Conservation (phyloP, 2,113 vertebrate genomes). For the Boleophthalmus pectinirostris region DNA sequence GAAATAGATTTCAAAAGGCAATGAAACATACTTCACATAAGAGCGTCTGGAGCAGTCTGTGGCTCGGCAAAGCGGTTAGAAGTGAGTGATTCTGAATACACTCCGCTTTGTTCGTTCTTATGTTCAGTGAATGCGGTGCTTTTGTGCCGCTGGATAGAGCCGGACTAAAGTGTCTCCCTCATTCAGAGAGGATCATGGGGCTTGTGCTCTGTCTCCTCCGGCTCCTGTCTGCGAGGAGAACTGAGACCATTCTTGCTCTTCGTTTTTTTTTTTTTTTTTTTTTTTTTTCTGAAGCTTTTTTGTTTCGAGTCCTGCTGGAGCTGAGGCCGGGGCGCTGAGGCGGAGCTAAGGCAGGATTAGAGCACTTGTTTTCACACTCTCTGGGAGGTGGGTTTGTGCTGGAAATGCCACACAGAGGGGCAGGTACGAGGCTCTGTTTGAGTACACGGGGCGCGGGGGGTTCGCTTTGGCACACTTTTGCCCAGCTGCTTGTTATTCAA, state of each 20-base stretch:
- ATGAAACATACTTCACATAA: neutral
- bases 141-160: neutral
- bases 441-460: conserved; percentile 16
- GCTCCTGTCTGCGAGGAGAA: conserved; percentile 58
- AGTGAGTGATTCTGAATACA: neutral
- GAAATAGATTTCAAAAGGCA: neutral
- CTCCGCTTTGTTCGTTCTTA: neutral
- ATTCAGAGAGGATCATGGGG: neutral
- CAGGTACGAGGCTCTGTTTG: conserved; percentile 51
- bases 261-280: conserved; percentile 60
- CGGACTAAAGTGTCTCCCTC: neutral
- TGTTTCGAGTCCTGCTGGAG: conserved; percentile 64
- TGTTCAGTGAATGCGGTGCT: neutral
- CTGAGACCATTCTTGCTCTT: conserved; percentile 68
- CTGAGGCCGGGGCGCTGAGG: conserved; percentile 66
- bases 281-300: conserved; percentile 58
- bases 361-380: conserved; percentile 55
- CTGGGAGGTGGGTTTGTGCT: conserved; percentile 51
- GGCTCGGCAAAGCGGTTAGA: neutral
- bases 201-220: neutral
- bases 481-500: neutral
- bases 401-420: conserved; percentile 52
- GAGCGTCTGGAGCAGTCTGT: neutral
- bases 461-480: neutral
- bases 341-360: conserved; percentile 63